phyloP scores from a whole-genome alignment of 2,797 vertebrate species.

The Phalanger gymnotis region DNA sequence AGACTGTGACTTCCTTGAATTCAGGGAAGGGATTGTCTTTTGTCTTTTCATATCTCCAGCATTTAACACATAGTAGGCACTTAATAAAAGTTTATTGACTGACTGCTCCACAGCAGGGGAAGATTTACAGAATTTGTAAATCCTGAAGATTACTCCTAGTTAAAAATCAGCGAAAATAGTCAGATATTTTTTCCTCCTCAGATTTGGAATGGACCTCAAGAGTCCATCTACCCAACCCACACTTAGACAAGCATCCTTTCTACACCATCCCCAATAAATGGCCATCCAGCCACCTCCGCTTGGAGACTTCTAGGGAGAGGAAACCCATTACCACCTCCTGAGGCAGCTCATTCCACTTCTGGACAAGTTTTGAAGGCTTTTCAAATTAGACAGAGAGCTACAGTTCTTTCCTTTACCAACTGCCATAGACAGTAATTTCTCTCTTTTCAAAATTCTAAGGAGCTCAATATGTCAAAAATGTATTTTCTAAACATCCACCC shows the following conservation, averaged over 20 bases:
- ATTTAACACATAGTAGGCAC: neutral
- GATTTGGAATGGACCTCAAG: neutral
- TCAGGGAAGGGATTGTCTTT: neutral
- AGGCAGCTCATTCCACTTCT: neutral
- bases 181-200: neutral
- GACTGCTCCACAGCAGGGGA: neutral
- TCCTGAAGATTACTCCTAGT: constrained; percentile 22
- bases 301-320: neutral
- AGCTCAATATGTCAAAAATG: constrained; percentile 37
- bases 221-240: neutral
- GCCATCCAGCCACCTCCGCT: neutral
- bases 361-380: neutral
- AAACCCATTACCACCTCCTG: neutral
- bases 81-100: neutral
- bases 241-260: neutral
- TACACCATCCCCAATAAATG: neutral
- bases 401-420: constrained; percentile 42
- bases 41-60: neutral
- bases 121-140: constrained; percentile 1
- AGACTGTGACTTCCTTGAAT: neutral
- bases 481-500: constrained; percentile 47
- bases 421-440: constrained; percentile 7
- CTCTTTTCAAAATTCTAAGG: constrained; percentile 41
- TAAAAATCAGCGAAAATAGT: constrained; percentile 43
- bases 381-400: constrained; percentile 27